These are phyloP conservation scores for Calidris pugnax DNA, from an alignment of 2,113 vertebrate species.

Conservation along the genomic window DNA sequence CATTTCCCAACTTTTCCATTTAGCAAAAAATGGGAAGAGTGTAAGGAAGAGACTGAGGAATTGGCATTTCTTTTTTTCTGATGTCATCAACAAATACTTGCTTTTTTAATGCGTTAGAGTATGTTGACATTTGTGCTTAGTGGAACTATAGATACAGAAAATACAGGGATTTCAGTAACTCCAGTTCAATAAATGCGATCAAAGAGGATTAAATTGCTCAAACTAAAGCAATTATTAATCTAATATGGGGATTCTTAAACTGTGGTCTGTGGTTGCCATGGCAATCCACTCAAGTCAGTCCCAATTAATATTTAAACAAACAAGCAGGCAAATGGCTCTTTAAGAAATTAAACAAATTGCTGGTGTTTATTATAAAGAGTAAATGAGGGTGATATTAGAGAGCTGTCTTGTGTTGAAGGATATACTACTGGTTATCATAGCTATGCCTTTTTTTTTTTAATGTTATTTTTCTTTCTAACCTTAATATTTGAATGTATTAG, in stretches of 20 bases:
- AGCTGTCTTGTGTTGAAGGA: not conserved
- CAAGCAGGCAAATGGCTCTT: constrained; percentile 7
- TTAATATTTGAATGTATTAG: not conserved
- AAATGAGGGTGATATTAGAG: not conserved
- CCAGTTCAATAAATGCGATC: not conserved
- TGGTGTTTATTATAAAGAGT: not conserved
- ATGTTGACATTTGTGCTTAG: not conserved
- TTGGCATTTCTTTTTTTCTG: not conserved
- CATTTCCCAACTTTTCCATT: not conserved
- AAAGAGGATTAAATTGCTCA: not conserved
- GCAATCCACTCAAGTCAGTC: not conserved
- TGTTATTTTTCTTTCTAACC: not conserved
- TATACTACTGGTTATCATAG: not conserved
- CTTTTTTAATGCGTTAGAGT: not conserved
- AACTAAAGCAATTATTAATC: not conserved
- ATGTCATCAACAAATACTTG: not conserved
- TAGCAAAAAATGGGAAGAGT: not conserved
- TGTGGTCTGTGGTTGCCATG: constrained; percentile 41
- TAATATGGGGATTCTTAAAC: constrained; percentile 7
- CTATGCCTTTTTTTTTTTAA: not conserved
- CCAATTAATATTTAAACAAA: constrained; percentile 45
- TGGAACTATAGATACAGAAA: not conserved
- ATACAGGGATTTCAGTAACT: not conserved
- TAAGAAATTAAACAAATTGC: not conserved
- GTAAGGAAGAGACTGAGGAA: not conserved